A percentile compares a stretch with the other conserved stretches of the same genome.
phyloP scores from a whole-genome alignment of 2,113 vertebrate genomes.

The Hydropotes inermis region DNA sequence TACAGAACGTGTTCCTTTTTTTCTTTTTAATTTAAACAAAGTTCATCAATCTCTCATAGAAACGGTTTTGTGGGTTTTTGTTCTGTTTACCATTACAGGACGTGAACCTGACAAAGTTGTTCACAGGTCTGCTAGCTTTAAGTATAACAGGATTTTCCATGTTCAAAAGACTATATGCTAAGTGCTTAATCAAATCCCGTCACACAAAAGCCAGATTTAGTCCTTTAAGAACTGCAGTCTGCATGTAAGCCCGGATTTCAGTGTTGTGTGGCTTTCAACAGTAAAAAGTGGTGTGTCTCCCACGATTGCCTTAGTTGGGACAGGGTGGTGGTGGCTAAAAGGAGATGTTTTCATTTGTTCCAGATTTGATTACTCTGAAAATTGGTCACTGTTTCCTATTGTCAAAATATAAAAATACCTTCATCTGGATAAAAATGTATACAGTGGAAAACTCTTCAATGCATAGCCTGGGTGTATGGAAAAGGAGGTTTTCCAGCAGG shows the following conservation, averaged over 20 bases:
- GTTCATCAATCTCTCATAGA: slow-evolving; percentile 84
- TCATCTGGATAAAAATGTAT: slow-evolving; percentile 81
- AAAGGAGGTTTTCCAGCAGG: neutral
- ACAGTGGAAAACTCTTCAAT: slow-evolving; percentile 75
- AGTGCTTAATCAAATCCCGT: slow-evolving; percentile 79
- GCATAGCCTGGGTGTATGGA: slow-evolving; percentile 66
- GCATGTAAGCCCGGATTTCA: neutral
- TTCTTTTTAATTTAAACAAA: slow-evolving; percentile 83
- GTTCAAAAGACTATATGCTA: slow-evolving; percentile 67
- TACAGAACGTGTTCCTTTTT: slow-evolving; percentile 82
- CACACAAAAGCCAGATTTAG: slow-evolving; percentile 68
- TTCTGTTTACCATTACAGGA: slow-evolving; percentile 75
- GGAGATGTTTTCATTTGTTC: slow-evolving; percentile 4
- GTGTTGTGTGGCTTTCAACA: neutral
- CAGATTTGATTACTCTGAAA: slow-evolving; percentile 53
- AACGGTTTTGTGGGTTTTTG: slow-evolving; percentile 65
- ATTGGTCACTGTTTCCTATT: slow-evolving; percentile 56
- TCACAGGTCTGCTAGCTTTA: slow-evolving; percentile 70
- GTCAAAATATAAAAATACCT: slow-evolving; percentile 83
- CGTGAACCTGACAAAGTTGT: slow-evolving; percentile 75
- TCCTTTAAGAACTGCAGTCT: neutral
- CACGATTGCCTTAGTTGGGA: neutral
- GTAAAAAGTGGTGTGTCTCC: neutral
- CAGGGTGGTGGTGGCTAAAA: neutral
- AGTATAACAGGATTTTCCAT: slow-evolving; percentile 71